Percentiles rank a stretch among this genome's conserved stretches.
Conservation (phyloP, 2,797 vertebrate species). For the Poeciliopsis gracilis region DNA sequence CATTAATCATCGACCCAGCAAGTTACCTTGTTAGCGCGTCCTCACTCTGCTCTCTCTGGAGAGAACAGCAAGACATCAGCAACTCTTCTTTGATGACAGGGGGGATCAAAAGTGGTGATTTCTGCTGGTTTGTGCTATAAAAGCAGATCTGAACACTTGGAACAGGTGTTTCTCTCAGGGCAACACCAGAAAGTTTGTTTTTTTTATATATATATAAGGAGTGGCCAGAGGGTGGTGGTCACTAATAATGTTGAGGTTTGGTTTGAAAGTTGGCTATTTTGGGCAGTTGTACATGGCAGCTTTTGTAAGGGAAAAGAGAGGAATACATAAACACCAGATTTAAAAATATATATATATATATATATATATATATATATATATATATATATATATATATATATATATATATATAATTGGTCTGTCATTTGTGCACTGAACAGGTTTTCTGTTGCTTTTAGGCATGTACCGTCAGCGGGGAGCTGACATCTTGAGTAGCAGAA, state of each 20-base stretch:
- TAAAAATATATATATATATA: background rate
- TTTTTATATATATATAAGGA: no score
- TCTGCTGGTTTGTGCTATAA: conserved; percentile 32
- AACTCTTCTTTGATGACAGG: conserved; percentile 19
- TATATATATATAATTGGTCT: background rate
- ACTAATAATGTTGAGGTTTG: background rate
- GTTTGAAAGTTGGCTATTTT: background rate
- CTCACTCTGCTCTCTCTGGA: conserved; percentile 35
- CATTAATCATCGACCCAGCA: conserved; percentile 68
- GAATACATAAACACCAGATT: background rate
- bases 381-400: no score
- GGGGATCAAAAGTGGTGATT: conserved; percentile 27
- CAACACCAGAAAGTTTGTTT: background rate
- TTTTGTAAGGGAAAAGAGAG: background rate
- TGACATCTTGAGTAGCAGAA: background rate
- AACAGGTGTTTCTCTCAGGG: conserved; percentile 57
- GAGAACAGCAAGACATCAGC: conserved; percentile 20
- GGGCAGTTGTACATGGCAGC: background rate
- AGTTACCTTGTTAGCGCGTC: conserved; percentile 56
- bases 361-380: no score
- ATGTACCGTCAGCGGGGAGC: background rate
- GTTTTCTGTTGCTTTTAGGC: background rate
- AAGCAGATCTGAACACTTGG: conserved; percentile 40
- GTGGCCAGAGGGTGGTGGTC: background rate
- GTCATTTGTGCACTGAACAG: background rate